Evolutionary conservation across 2,113 vertebrate genomes (phyloP).

Genomic region (Phyllostomus hastatus): DNA sequence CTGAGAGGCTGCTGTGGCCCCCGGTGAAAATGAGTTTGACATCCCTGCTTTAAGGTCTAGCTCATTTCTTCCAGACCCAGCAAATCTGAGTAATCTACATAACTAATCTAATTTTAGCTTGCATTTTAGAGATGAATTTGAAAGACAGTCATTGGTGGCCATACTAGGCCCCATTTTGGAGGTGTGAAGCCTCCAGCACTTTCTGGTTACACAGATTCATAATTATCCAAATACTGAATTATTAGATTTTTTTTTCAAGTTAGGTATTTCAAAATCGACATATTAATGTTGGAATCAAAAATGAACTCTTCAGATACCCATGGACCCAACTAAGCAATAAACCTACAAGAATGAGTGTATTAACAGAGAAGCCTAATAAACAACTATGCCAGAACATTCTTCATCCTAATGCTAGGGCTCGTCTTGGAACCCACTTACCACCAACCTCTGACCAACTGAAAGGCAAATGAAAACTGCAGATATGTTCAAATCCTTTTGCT

Average conservation of each 20-base stretch:
- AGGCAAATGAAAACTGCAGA: neutral
- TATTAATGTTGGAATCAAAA: neutral
- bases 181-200: neutral
- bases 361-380: neutral
- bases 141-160: neutral
- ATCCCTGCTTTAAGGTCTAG: neutral
- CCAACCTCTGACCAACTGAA: neutral
- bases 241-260: slow-evolving; percentile 5
- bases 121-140: neutral
- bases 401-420: neutral
- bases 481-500: neutral
- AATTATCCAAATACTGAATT: neutral
- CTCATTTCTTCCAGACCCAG: neutral
- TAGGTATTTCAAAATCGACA: neutral
- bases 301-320: neutral
- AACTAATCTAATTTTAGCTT: slow-evolving; percentile 6
- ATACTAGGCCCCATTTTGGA: neutral
- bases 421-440: neutral
- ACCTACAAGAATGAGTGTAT: neutral
- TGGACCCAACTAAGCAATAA: neutral
- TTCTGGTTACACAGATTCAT: neutral
- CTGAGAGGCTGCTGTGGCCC: too few species aligned
- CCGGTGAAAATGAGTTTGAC: too few species aligned
- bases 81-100: neutral
- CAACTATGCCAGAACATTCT: neutral